A percentile compares a stretch with the other conserved stretches of the same genome.
phyloP scores from a whole-genome alignment of 2,113 vertebrate genomes.

The Hystrix brachyura region DNA sequence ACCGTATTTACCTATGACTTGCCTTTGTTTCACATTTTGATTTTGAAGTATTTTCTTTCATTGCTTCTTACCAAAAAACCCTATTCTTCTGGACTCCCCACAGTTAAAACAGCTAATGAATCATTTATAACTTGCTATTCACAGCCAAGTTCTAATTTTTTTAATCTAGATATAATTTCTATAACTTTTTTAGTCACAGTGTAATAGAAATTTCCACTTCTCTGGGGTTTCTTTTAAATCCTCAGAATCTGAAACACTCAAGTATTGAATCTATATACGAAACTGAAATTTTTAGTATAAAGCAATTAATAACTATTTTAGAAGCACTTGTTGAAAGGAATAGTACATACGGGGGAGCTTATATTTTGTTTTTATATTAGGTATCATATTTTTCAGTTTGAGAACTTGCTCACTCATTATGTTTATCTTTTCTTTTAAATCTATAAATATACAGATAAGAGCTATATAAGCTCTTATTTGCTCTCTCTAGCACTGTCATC shows the following conservation, averaged over 20 bases:
- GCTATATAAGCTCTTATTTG: not conserved
- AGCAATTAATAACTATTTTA: not conserved
- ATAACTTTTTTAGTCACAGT: constrained; percentile 37
- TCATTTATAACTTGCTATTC: constrained; percentile 68
- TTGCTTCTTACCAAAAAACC: constrained; percentile 3
- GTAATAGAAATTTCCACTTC: not conserved
- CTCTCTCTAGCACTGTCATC: not conserved
- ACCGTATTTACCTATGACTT: constrained; percentile 31
- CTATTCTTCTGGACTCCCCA: constrained; percentile 57
- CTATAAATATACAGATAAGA: not conserved
- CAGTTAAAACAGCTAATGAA: constrained; percentile 55
- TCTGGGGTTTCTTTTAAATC: constrained; percentile 40
- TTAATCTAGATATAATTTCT: constrained; percentile 20
- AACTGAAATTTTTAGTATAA: constrained; percentile 16
- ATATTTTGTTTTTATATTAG: constrained; percentile 5
- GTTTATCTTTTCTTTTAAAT: not conserved
- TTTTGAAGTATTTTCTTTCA: constrained; percentile 70
- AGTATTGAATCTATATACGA: not conserved
- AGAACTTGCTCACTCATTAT: not conserved
- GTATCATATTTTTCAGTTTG: not conserved
- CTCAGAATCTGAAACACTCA: not conserved
- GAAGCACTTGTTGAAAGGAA: not conserved
- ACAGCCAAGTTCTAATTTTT: constrained; percentile 62
- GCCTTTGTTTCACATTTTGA: constrained; percentile 57
- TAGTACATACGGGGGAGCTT: not conserved